Percentiles rank a stretch among this genome's conserved stretches.
Evolutionary conservation across 2,113 vertebrate species (phyloP).

Genomic region (Chamaetylas fuelleborni): DNA sequence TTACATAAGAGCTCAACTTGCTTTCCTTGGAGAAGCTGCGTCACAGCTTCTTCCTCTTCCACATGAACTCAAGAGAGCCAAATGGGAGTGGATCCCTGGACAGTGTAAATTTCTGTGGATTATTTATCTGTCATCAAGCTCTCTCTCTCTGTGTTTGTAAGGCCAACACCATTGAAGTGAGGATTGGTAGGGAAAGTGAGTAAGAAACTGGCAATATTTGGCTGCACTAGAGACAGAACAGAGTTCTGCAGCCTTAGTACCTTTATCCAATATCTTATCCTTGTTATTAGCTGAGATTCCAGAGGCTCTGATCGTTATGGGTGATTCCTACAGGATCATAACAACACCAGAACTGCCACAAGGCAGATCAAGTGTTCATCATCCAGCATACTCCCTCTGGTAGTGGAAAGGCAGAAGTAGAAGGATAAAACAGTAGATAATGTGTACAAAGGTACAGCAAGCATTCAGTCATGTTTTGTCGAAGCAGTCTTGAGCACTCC

Average conservation of each 20-base stretch:
- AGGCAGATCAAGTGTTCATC: not conserved
- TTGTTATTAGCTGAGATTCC: not conserved
- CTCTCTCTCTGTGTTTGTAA: not conserved
- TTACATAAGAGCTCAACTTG: fast-evolving
- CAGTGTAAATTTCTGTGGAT: not conserved
- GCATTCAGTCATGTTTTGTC: not conserved
- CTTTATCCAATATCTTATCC: not conserved
- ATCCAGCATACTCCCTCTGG: not conserved
- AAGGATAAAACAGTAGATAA: not conserved
- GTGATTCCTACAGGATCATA: not conserved
- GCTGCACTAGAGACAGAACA: not conserved
- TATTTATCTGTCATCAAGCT: not conserved
- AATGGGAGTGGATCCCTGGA: not conserved
- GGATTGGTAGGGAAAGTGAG: not conserved
- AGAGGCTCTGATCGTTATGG: not conserved
- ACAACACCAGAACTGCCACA: not conserved
- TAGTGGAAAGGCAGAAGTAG: not conserved
- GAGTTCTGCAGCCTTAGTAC: not conserved
- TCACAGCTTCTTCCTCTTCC: not conserved
- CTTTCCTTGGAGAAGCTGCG: not conserved
- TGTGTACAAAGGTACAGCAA: not conserved
- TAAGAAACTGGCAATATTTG: not conserved
- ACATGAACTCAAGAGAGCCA: not conserved
- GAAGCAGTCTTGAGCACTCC: not conserved
- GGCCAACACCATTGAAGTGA: not conserved